A percentile compares a stretch with the other conserved stretches of the same genome.
Evolutionary conservation across 2,113 vertebrate species (phyloP).

Genomic region (Strix uralensis): DNA sequence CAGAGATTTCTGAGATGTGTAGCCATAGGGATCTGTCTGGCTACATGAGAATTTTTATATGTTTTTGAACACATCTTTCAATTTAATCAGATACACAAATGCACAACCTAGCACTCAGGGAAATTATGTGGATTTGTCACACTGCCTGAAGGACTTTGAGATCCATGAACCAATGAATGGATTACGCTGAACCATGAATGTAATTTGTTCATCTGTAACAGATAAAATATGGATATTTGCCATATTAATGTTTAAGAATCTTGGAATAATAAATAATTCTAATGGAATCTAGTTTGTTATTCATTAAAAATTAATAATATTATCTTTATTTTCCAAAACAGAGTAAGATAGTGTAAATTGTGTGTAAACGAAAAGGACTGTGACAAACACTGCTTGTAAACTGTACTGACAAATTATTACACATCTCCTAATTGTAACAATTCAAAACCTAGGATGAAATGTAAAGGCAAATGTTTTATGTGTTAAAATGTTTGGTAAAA

Average conservation of each 20-base stretch:
- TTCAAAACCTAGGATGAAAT: background rate
- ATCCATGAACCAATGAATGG: constrained; percentile 24
- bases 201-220: constrained; percentile 36
- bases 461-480: background rate
- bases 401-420: background rate
- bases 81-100: constrained; percentile 44
- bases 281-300: background rate
- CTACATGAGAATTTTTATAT: background rate
- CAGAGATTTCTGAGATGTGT: constrained; percentile 41
- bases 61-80: constrained; percentile 39
- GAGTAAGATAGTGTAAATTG: background rate
- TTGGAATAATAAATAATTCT: background rate
- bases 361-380: background rate
- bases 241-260: background rate
- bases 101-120: constrained; percentile 29
- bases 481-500: background rate
- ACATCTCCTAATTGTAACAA: background rate
- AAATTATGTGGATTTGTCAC: constrained; percentile 53
- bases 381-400: background rate
- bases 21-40: background rate
- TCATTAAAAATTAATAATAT: background rate
- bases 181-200: constrained; percentile 30
- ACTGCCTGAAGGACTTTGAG: constrained; percentile 40
- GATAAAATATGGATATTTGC: background rate
- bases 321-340: background rate